phyloP scores from a whole-genome alignment of 2,113 vertebrate species.

The Channa maculata region DNA sequence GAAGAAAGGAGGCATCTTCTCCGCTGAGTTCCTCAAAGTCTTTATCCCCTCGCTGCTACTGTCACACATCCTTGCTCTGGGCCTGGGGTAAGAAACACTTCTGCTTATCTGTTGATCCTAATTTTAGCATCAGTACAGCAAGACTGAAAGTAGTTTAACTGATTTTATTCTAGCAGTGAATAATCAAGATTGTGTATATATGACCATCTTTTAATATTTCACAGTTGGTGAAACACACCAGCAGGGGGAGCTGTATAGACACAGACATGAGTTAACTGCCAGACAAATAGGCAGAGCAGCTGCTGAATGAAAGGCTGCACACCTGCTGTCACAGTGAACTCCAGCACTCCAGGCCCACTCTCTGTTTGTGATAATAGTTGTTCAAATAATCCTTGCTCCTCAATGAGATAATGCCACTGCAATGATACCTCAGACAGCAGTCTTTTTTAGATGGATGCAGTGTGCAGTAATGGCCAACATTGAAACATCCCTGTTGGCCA shows the following conservation, averaged over 20 bases:
- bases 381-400: conserved; percentile 21
- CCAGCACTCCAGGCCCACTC: conserved; percentile 20
- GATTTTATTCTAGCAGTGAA: background rate
- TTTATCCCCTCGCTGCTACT: conserved; percentile 98
- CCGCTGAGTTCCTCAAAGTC: conserved; percentile 97
- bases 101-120: too few relatives aligned
- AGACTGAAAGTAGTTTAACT: background rate
- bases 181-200: background rate
- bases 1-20: conserved; percentile 99
- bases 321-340: conserved; percentile 38
- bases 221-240: conserved; percentile 20
- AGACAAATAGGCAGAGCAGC: conserved; percentile 37
- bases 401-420: conserved; percentile 15
- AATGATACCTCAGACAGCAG: background rate
- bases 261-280: conserved; percentile 3
- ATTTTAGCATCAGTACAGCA: too few relatives aligned
- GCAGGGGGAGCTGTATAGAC: conserved; percentile 48
- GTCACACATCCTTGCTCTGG: conserved; percentile 96
- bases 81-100: conserved; percentile 90
- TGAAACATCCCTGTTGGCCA: background rate
- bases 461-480: conserved; percentile 5
- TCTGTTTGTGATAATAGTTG: conserved; percentile 21
- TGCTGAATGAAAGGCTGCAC: conserved; percentile 42
- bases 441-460: background rate
- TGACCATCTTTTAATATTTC: too few relatives aligned